phyloP scores from a whole-genome alignment of 2,888 invertebrate genomes.

The Sarcophaga caerulescens region DNA sequence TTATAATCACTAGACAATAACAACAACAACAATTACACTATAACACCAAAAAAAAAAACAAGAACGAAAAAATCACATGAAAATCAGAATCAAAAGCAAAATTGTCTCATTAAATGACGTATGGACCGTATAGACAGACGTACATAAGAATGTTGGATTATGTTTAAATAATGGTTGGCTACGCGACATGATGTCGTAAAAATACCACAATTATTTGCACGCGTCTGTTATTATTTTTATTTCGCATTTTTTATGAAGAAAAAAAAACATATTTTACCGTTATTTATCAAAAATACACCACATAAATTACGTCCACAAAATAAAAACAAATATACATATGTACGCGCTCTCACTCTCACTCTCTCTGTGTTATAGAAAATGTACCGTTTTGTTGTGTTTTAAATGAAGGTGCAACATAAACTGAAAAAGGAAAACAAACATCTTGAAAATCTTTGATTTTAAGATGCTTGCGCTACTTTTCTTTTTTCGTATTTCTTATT shows the following conservation, averaged over 20 bases:
- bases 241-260: conserved; percentile 10
- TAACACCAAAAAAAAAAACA: too few species aligned
- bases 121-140: not conserved
- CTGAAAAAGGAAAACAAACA: conserved; percentile 43
- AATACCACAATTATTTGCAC: conserved; percentile 56
- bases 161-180: conserved; percentile 12
- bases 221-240: conserved; percentile 41
- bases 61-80: too few species aligned
- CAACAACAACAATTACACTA: conserved; percentile 29
- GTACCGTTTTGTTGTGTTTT: not conserved
- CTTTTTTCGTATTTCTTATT: not conserved
- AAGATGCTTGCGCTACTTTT: conserved; percentile 56
- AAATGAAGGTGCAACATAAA: conserved; percentile 55
- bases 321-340: too few species aligned
- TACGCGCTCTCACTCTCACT: too few species aligned
- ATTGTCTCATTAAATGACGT: conserved; percentile 60
- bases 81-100: conserved; percentile 3
- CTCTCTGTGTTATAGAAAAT: not conserved
- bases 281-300: not conserved
- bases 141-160: too few species aligned
- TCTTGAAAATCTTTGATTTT: conserved; percentile 38
- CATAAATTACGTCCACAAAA: too few species aligned
- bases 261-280: not conserved
- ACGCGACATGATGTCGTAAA: conserved; percentile 54
- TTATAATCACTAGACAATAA: conserved; percentile 55